Conservation (phyloP, 2,113 vertebrate genomes). For the Sinosuthora webbiana region DNA sequence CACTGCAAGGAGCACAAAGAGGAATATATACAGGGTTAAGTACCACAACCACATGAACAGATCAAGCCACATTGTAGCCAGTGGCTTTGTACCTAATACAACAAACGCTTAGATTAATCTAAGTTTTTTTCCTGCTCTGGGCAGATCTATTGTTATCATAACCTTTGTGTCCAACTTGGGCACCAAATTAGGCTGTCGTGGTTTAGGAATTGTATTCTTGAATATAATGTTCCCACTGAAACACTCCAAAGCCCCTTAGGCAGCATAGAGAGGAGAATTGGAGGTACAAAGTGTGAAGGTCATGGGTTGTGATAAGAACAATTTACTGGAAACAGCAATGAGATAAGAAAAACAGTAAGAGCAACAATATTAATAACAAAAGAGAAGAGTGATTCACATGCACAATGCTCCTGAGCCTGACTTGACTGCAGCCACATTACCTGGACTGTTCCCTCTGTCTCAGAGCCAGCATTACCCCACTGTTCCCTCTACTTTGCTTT, state of each 20-base stretch:
- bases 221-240: background rate
- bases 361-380: background rate
- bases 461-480: accelerated
- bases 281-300: background rate
- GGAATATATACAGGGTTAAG: background rate
- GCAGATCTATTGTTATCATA: background rate
- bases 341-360: background rate
- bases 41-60: background rate
- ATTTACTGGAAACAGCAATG: background rate
- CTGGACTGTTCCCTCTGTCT: background rate
- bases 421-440: background rate
- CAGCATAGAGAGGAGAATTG: background rate
- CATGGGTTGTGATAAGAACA: background rate
- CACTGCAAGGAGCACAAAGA: too few species aligned
- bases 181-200: accelerated
- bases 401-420: background rate
- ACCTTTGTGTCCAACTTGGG: background rate
- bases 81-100: background rate
- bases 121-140: background rate
- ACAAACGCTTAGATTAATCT: background rate
- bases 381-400: background rate
- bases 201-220: background rate
- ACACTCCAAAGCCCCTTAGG: background rate
- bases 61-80: background rate
- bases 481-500: background rate